These are phyloP conservation scores for Eupithecia abbreviata DNA, from an alignment of 2,888 invertebrate species.

Conservation along the genomic window DNA sequence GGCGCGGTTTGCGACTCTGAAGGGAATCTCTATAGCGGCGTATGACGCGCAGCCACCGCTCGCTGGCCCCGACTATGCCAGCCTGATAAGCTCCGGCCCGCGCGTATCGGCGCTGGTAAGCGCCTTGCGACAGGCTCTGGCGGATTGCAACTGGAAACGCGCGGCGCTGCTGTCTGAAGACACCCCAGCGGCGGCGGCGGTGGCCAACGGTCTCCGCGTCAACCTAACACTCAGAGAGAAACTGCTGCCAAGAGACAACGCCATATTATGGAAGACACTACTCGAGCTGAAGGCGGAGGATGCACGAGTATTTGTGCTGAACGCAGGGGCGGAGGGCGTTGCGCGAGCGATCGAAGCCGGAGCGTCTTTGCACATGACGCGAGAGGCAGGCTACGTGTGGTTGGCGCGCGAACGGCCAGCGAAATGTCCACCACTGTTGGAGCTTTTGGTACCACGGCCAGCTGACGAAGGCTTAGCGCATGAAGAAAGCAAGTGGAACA, in stretches of 20 bases:
- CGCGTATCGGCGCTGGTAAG: slow-evolving; percentile 28
- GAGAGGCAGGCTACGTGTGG: slow-evolving; percentile 53
- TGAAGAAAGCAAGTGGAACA: neutral
- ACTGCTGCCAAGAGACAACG: slow-evolving; percentile 63
- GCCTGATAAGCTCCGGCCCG: slow-evolving; percentile 34
- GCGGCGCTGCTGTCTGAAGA: slow-evolving; percentile 32
- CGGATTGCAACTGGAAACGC: slow-evolving; percentile 39
- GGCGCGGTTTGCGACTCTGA: slow-evolving; percentile 3
- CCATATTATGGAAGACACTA: slow-evolving; percentile 18
- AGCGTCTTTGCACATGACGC: slow-evolving; percentile 72
- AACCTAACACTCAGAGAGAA: neutral
- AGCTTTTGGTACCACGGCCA: slow-evolving; percentile 52
- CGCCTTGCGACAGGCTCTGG: slow-evolving; percentile 36
- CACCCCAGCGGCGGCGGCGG: slow-evolving; percentile 38
- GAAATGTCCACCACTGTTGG: slow-evolving; percentile 3
- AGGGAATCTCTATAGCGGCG: slow-evolving; percentile 20
- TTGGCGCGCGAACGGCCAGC: slow-evolving; percentile 57
- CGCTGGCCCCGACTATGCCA: slow-evolving; percentile 42
- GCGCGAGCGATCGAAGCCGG: slow-evolving; percentile 87
- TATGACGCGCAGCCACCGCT: slow-evolving; percentile 13
- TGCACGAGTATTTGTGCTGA: slow-evolving; percentile 91
- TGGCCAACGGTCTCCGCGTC: slow-evolving; percentile 26
- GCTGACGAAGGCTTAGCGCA: slow-evolving; percentile 14
- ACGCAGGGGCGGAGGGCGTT: slow-evolving; percentile 86
- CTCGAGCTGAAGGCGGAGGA: slow-evolving; percentile 51